A percentile compares a stretch with the other conserved stretches of the same genome.
phyloP scores from a whole-genome alignment of 2,888 invertebrate genomes.

The Drymonia ruficornis region DNA sequence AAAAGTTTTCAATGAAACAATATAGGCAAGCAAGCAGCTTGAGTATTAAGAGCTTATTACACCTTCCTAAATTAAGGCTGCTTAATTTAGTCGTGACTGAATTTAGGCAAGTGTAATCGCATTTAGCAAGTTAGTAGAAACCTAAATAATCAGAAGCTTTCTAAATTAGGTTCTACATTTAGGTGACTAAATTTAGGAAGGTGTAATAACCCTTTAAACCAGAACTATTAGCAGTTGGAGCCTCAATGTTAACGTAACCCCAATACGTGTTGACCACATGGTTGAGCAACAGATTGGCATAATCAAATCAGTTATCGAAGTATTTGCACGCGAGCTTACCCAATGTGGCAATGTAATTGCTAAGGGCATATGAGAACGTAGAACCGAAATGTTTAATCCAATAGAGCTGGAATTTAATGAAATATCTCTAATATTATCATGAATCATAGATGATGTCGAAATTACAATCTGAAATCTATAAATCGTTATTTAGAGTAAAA shows the following conservation, averaged over 20 bases:
- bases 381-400: background rate
- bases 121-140: no score
- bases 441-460: background rate
- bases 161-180: no score
- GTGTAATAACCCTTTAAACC: no score
- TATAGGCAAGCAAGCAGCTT: no score
- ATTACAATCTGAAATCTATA: background rate
- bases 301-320: conserved; percentile 49
- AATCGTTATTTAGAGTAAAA: background rate
- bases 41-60: no score
- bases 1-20: no score
- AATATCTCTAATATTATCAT: background rate
- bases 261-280: conserved; percentile 31
- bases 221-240: conserved; percentile 9
- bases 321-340: conserved; percentile 51
- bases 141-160: no score
- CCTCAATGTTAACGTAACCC: conserved; percentile 37
- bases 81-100: no score
- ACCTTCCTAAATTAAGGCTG: no score
- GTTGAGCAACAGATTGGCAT: conserved; percentile 42
- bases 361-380: conserved; percentile 1
- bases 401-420: background rate
- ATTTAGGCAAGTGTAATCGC: no score
- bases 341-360: conserved; percentile 21
- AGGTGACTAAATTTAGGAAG: no score